Base-by-base conservation (phyloP, 1,140 invertebrate species). In the Danaus plexippus region DNA sequence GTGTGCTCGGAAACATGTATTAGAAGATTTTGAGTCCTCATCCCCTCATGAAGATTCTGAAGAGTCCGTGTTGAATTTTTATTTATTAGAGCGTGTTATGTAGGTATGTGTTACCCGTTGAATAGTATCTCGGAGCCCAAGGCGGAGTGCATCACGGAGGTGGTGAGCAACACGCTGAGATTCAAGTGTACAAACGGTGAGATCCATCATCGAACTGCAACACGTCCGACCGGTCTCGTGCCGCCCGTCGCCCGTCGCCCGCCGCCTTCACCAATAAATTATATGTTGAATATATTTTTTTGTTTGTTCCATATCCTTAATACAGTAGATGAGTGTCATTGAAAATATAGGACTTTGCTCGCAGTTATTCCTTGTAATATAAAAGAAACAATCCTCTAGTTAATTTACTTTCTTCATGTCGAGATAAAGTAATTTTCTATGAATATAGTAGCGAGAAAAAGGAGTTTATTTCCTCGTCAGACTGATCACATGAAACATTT, bases 221-320 rank as follows among this genome's bases (percentile, higher is more conserved):
- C 22, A 7, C 22, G 22, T 6, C 22, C 22, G 22, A 32, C 22
- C 22, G 22, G 7, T 15, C 15, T 15, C 15, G 15, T 1, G 15
- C 15, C 15, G 15, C 15, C 3, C 15, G 22, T 8, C 22, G 22
- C 22, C 22, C 22, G 22, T 8, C 22, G 22, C 22, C 22, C 22
- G 22, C 22, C 22, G 47, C 52, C 9, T 22, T 18, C 46, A 46
- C 49, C 59, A 61, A 56, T 61, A 61, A 61, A 61, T 15, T 60
- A 43, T 51, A 56, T 61, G 59, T 61, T 61, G 41, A 61, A 44
- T 50, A 55, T 22, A 43, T 52, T 12, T 44, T 15, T 55, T 55
- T 22, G 11, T 61, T 61, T 55, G 9, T 11, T 10, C 12, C 42
- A 10, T 49, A 32, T 32, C 5, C 22, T 32, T 32, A 7, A 32